Evolutionary conservation across 2,113 vertebrate species (phyloP).

Genomic region (Platysteira castanea): DNA sequence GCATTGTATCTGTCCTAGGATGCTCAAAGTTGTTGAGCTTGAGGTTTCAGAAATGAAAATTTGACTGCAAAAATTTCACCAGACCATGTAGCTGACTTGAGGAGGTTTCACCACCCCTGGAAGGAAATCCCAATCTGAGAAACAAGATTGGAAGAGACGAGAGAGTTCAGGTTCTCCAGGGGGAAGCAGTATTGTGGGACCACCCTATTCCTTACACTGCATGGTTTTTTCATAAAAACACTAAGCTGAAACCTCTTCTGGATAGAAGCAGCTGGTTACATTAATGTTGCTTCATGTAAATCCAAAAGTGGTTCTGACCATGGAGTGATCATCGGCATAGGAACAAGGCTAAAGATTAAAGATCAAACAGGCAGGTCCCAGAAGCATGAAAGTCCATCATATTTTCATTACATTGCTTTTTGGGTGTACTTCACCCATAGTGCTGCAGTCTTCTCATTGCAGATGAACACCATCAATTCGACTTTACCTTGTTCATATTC

Average conservation of each 20-base stretch:
- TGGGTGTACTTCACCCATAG: background rate
- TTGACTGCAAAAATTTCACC: background rate
- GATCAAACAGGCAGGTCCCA: background rate
- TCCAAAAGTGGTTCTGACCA: background rate
- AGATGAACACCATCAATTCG: background rate
- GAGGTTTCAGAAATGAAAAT: background rate
- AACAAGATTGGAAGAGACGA: background rate
- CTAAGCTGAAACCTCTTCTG: background rate
- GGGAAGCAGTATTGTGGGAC: background rate
- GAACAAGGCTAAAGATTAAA: background rate
- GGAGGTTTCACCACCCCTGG: background rate
- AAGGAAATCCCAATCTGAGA: background rate
- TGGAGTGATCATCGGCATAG: background rate
- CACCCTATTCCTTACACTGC: background rate
- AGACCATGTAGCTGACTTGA: background rate
- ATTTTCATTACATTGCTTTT: background rate
- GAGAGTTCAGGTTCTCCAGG: background rate
- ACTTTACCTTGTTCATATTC: background rate
- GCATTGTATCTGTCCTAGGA: background rate
- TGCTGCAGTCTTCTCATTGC: background rate
- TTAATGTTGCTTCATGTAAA: background rate
- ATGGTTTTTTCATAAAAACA: background rate
- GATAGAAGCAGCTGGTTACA: background rate
- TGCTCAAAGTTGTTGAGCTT: background rate
- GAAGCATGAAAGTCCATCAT: rapidly evolving